Conservation (phyloP, 2,888 invertebrate species). For the Heliothis peltigera region DNA sequence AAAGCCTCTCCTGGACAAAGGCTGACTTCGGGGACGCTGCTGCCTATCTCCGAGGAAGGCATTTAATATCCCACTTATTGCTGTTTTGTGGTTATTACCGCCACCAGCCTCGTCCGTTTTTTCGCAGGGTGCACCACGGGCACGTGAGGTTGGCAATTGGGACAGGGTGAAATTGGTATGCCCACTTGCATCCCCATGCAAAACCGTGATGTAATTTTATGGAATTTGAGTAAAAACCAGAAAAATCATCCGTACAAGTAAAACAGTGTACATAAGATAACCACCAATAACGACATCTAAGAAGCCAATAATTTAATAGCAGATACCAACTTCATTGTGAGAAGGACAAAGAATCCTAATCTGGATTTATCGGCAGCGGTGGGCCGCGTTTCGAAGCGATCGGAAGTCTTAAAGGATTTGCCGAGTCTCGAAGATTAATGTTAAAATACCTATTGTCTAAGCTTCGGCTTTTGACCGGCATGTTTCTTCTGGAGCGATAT, state of each 20-base stretch:
- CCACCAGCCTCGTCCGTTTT: no score
- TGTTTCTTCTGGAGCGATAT: slow-evolving; percentile 41
- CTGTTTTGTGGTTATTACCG: no score
- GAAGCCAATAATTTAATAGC: slow-evolving; percentile 52
- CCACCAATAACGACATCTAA: slow-evolving; percentile 3
- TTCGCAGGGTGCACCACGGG: no score
- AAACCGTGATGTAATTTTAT: no score
- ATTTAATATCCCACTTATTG: no score
- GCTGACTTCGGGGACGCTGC: no score
- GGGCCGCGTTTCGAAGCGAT: slow-evolving; percentile 65
- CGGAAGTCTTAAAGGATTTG: slow-evolving; percentile 81
- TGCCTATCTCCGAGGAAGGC: no score
- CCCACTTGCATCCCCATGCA: no score
- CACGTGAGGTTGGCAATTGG: no score
- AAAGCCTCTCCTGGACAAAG: no score
- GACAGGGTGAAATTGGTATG: no score
- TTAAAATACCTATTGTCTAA: slow-evolving; percentile 65
- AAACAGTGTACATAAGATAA: slow-evolving; percentile 1
- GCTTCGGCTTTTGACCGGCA: slow-evolving; percentile 35
- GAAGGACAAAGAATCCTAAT: slow-evolving; percentile 74
- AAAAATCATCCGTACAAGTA: background rate
- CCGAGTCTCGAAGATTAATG: slow-evolving; percentile 75
- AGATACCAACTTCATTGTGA: slow-evolving; percentile 48
- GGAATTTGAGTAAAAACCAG: no score
- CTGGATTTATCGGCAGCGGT: slow-evolving; percentile 76